Conservation (phyloP, 2,113 vertebrate genomes). For the Helogale parvula region DNA sequence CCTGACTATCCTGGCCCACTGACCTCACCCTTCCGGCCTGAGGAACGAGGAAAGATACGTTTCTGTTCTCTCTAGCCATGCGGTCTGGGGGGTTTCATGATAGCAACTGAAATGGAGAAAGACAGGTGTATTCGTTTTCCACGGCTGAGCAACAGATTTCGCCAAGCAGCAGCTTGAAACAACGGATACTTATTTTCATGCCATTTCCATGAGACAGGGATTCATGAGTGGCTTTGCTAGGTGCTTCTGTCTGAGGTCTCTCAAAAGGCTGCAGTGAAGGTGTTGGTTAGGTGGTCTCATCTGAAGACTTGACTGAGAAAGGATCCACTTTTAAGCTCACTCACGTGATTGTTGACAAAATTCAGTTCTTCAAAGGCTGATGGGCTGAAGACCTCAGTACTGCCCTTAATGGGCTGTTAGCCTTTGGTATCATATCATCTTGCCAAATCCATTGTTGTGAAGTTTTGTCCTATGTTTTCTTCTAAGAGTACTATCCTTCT, state of each 20-base stretch:
- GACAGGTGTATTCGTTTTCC: background rate
- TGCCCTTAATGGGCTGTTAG: background rate
- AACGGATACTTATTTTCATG: background rate
- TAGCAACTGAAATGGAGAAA: background rate
- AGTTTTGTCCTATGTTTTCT: background rate
- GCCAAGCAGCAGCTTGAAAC: background rate
- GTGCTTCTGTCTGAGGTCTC: background rate
- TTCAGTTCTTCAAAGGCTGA: background rate
- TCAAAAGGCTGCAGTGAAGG: background rate
- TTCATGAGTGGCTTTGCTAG: background rate
- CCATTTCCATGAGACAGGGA: background rate
- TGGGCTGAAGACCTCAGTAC: background rate
- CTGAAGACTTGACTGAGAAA: background rate
- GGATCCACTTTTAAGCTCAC: background rate
- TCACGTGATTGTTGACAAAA: background rate
- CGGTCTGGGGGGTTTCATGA: background rate
- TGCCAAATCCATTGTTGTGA: background rate
- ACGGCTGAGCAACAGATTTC: background rate
- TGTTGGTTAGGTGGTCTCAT: background rate
- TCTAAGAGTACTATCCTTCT: background rate
- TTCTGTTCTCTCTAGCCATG: background rate
- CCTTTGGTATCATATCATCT: background rate
- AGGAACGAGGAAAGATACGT: background rate
- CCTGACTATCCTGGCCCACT: background rate
- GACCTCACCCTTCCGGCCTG: background rate